Conservation (phyloP, 1,140 invertebrate species). For the Muscidifurax raptorellus region DNA sequence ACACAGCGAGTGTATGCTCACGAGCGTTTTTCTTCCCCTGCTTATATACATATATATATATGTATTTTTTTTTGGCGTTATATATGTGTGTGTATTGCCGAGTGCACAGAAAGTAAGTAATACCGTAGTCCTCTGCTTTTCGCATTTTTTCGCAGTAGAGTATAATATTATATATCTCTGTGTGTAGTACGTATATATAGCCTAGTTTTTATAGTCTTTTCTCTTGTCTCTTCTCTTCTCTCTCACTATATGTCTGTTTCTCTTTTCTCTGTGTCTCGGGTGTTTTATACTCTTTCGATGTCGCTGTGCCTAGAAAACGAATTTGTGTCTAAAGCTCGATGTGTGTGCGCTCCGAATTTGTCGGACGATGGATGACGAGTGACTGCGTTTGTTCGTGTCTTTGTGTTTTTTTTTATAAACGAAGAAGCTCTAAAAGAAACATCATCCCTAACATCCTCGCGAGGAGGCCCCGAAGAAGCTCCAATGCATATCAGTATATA, state of each 20-base stretch:
- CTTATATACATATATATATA: neutral
- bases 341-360: conserved; percentile 3
- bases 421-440: neutral
- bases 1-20: conserved; percentile 6
- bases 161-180: neutral
- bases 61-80: too few species aligned
- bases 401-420: neutral
- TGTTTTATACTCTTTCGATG: too few species aligned
- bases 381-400: neutral
- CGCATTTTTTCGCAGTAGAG: neutral
- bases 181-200: neutral
- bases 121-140: conserved; percentile 3
- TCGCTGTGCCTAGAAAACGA: neutral
- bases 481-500: neutral
- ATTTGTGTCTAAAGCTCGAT: neutral
- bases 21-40: neutral
- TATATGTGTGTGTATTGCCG: conserved; percentile 1
- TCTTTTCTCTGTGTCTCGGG: neutral
- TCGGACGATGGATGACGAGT: neutral
- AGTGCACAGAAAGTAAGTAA: conserved; percentile 45
- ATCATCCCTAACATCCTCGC: too few species aligned
- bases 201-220: neutral
- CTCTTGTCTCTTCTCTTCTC: neutral
- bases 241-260: neutral
- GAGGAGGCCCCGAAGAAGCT: neutral